Evolutionary conservation across 2,888 invertebrate species (phyloP), one percentile per base, ranked within the genome.

Genomic region (Conops quadrifasciatus): DNA sequence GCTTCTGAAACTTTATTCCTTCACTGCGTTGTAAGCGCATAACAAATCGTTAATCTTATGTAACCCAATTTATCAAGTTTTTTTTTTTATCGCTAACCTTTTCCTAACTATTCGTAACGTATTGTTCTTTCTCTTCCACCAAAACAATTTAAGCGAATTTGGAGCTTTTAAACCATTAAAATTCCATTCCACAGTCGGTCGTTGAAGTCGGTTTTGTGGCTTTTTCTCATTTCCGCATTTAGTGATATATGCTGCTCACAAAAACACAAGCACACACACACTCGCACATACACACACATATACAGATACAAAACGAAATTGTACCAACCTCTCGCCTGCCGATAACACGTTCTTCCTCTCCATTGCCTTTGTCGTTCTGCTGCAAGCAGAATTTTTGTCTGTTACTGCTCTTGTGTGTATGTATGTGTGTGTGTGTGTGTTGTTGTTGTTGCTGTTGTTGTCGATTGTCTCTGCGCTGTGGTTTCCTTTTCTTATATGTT

Each of bases 351-450:
- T 36, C 36, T 36, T 36, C 9, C 36, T 36, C 36, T 36, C 36
- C 36, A 36, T 9, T 9, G 5, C 9, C 4, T 36, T 56, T 56
- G 26, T 26, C 2, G 5, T 56, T 19, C 16, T 13, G 56, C 11
- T 56, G 21, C 28, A 56, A 26, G 26, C 15, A 26, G 24, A 7
- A 19, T 11, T 51, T 47, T 13, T 58, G 21, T 19, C 1, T n/a
- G 16, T 49, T 4, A 58, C 1, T 43, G 56, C 28, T 15, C 60
- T 58, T 53, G 19, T 59, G 30, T 67, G 16, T 65, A 30, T 67
- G n/a, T 45, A 16, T 53, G 30, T 47, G 47, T 26, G 30, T 11
- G 62, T 62, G 70, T 71, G 71, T 70, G 67, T 72, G 36, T 74
- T 60, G 72, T 63, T 53, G 58, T 71, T 69, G 26, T 13, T 56